Evolutionary conservation across 2,888 invertebrate genomes (phyloP).

Genomic region (Lathronympha strigana): DNA sequence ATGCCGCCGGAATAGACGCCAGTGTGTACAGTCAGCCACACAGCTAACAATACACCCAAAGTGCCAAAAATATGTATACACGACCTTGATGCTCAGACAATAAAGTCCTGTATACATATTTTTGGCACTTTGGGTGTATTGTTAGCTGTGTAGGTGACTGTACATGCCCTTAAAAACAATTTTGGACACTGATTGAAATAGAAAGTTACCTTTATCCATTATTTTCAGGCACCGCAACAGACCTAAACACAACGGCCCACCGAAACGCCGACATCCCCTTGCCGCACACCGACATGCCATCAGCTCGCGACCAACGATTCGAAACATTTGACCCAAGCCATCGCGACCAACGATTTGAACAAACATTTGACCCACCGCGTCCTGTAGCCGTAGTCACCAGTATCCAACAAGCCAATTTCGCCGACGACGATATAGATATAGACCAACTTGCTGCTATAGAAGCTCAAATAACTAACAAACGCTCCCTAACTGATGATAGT

Average conservation of each 20-base stretch:
- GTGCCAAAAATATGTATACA: too few relatives aligned
- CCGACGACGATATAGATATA: conserved; percentile 69
- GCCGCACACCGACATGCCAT: conserved; percentile 58
- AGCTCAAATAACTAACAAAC: conserved; percentile 62
- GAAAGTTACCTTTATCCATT: background rate
- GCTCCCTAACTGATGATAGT: conserved; percentile 49
- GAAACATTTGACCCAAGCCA: conserved; percentile 48
- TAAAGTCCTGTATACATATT: too few relatives aligned
- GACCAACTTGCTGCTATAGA: conserved; percentile 70
- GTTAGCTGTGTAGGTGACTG: background rate
- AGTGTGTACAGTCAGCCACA: too few relatives aligned
- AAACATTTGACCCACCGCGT: conserved; percentile 48
- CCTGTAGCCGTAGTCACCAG: conserved; percentile 58
- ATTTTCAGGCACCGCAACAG: conserved; percentile 52
- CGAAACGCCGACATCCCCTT: conserved; percentile 59
- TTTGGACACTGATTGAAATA: background rate
- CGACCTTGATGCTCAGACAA: too few relatives aligned
- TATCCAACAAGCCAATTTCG: conserved; percentile 58
- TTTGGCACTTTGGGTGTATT: too few relatives aligned
- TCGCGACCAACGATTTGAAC: conserved; percentile 46
- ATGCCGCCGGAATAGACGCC: too few relatives aligned
- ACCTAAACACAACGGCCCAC: conserved; percentile 53
- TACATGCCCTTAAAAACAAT: too few relatives aligned
- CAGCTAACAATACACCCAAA: too few relatives aligned
- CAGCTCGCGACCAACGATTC: conserved; percentile 41